Percentiles rank a stretch among this genome's conserved stretches.
Conservation (phyloP, 1,140 invertebrate species). For the Drosophila sturtevanti region DNA sequence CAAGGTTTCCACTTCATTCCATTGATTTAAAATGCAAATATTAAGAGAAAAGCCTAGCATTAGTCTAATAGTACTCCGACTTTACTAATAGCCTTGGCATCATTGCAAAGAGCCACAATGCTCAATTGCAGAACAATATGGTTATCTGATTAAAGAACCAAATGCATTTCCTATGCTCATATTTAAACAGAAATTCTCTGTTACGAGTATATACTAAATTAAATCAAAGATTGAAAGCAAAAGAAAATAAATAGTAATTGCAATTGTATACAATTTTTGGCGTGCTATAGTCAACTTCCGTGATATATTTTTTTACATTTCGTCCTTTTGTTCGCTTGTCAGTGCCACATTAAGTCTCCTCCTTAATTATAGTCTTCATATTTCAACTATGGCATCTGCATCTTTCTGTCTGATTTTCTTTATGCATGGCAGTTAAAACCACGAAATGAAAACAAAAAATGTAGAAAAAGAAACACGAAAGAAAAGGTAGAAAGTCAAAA, state of each 20-base stretch:
- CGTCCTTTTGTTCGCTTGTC: background rate
- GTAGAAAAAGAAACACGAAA: background rate
- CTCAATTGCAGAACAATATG: background rate
- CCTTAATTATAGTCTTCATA: constrained; percentile 2
- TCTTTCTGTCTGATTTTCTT: background rate
- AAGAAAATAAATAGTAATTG: background rate
- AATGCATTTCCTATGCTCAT: background rate
- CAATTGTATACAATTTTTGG: background rate
- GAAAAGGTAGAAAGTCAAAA: background rate
- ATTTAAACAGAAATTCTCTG: background rate
- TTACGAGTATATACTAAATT: background rate
- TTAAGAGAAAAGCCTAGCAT: no score
- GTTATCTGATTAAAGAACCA: background rate
- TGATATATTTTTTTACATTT: background rate
- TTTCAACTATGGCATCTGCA: background rate
- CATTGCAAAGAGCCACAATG: background rate
- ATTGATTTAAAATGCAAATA: no score
- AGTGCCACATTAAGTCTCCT: background rate
- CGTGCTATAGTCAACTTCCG: background rate
- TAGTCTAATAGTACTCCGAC: background rate
- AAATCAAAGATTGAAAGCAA: background rate
- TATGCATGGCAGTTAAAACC: background rate
- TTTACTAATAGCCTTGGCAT: background rate
- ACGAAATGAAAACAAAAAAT: background rate
- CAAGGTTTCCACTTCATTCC: no score